phyloP scores from a whole-genome alignment of 2,113 vertebrate species.

The Pholis gunnellus region DNA sequence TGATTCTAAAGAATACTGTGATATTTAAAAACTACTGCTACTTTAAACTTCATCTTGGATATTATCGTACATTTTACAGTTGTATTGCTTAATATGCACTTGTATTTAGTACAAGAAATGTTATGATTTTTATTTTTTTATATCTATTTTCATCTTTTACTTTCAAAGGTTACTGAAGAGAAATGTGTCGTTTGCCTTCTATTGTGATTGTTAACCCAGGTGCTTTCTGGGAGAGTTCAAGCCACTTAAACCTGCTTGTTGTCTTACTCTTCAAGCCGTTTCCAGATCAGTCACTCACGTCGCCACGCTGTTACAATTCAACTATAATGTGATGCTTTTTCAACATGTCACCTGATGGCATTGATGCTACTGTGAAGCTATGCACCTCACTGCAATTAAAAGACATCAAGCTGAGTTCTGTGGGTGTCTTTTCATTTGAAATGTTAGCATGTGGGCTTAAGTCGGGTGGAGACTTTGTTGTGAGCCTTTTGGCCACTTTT shows the following conservation, averaged over 20 bases:
- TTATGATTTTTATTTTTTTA: not conserved
- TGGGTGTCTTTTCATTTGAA: not conserved
- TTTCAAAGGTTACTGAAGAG: conserved; percentile 10
- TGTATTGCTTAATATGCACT: conserved; percentile 23
- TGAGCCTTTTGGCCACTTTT: not conserved
- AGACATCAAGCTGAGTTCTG: conserved; percentile 37
- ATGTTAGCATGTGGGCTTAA: not conserved
- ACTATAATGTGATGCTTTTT: conserved; percentile 27
- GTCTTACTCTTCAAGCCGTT: conserved; percentile 32
- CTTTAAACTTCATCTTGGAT: conserved; percentile 5
- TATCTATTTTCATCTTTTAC: not conserved
- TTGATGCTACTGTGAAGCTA: conserved; percentile 62
- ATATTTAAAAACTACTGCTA: conserved; percentile 48
- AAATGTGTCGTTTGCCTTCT: conserved; percentile 7
- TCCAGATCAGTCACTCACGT: not conserved
- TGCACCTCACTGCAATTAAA: conserved; percentile 67
- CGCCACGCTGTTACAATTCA: conserved; percentile 46
- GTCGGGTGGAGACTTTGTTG: no score
- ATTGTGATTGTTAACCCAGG: not conserved
- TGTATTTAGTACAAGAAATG: conserved; percentile 15
- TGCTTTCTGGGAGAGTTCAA: conserved; percentile 42
- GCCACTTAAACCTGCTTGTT: conserved; percentile 21
- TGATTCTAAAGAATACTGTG: conserved; percentile 40
- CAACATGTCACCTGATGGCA: conserved; percentile 18
- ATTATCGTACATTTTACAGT: not conserved